Base-by-base conservation (phyloP, 2,797 vertebrate species). In the Megaceryle alcyon region DNA sequence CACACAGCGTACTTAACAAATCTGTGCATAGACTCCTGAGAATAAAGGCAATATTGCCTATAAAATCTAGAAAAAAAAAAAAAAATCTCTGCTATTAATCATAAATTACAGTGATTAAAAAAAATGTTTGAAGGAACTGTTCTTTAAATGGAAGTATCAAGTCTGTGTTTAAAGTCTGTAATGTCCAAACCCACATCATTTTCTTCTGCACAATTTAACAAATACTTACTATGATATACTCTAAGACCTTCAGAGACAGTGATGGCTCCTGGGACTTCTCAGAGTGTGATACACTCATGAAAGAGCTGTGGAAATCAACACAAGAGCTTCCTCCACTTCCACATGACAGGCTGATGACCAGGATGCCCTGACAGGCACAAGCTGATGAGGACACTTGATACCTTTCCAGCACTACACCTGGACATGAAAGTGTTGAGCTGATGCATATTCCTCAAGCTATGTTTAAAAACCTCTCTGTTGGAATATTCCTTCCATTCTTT, bases 131-230 rank as follows among this genome's bases (percentile, higher is more conserved):
- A 16, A 80, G 68, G 9, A 94, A n/a, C 18, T 90, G 26, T 78
- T 85, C 43, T 84, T 84, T 89, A 70, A 90, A 85, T 35, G 57
- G 76, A 95, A 86, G 82, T 79, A 80, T 78, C 44, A 49, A 78
- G 70, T 95, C 88, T 96, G 61, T 86, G 22, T 59, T 90, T 71
- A 53, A 89, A 86, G 31, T 49, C n/a, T 81, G 25, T 46, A 79
- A 65, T 44, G 14, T 26, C 29, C 59, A 77, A 77, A 66, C 7
- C 29, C 31, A 39, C 3, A 31, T 75, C 2, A 35, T 64, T 80
- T 60, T 75, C 9, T 8, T 70, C 16, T 51, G 20, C 63, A 33
- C 3, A 82, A 56, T 82, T 82, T 51, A 51, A 56, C 4, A 61
- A 68, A 64, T 28, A 31, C 5, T 5, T 43, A 49, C 17, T 29